phyloP scores from a whole-genome alignment of 2,797 vertebrate species.

The Sebastes nivosus region DNA sequence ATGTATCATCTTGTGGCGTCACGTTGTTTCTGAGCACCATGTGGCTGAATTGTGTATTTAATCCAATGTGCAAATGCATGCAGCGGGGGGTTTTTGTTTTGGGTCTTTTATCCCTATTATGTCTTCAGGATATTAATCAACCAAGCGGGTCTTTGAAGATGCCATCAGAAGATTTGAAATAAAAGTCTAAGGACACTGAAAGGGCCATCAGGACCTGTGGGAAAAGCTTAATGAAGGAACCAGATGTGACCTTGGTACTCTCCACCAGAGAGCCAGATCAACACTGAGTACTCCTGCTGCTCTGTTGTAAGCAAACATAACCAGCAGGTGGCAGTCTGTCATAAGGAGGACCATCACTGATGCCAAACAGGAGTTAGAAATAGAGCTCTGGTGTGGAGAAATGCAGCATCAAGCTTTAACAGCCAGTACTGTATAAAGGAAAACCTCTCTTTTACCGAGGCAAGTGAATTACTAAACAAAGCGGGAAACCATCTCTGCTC shows the following conservation, averaged over 20 bases:
- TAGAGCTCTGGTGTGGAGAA: constrained; percentile 30
- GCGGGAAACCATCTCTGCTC: not conserved
- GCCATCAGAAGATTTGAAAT: constrained; percentile 28
- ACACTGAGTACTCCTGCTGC: not conserved
- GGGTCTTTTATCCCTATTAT: not conserved
- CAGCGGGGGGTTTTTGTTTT: not conserved
- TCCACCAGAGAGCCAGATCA: constrained; percentile 5
- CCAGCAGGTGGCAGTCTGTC: constrained; percentile 73
- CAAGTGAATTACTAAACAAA: constrained; percentile 19
- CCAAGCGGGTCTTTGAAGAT: constrained; percentile 16
- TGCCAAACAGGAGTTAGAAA: not conserved
- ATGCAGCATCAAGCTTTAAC: constrained; percentile 30
- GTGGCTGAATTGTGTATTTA: not conserved
- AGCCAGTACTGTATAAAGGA: constrained; percentile 4
- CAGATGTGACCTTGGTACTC: constrained; percentile 40
- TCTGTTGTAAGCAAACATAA: not conserved
- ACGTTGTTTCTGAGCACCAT: not conserved
- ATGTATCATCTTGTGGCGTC: not conserved
- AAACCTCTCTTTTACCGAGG: constrained; percentile 19
- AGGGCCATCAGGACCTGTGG: constrained; percentile 3
- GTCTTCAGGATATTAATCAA: constrained; percentile 18
- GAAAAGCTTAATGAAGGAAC: constrained; percentile 43
- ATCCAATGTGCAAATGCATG: not conserved
- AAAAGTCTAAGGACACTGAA: not conserved
- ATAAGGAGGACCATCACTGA: constrained; percentile 7